Conservation (phyloP, 2,888 invertebrate species). For the Auanema freiburgensis region DNA sequence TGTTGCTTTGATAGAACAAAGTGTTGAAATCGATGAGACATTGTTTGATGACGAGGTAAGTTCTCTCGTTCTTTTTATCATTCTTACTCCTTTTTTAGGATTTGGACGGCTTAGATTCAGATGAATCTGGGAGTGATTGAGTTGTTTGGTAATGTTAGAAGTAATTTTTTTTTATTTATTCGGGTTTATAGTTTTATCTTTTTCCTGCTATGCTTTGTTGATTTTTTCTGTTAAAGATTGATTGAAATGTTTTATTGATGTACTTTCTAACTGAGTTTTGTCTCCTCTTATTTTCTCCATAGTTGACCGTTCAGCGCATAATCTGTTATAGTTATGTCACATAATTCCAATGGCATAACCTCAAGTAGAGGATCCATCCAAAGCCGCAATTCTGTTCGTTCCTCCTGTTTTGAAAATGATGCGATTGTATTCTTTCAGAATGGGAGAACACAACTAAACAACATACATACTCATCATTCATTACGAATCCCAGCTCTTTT, state of each 20-base stretch:
- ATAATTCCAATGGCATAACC: constrained; percentile 19
- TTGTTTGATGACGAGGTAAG: constrained; percentile 72
- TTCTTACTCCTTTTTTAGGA: constrained; percentile 26
- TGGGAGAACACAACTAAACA: neutral
- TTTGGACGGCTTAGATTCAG: constrained; percentile 46
- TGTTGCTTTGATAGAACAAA: constrained; percentile 70
- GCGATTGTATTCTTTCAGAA: neutral
- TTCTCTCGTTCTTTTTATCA: neutral
- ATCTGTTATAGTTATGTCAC: constrained; percentile 13
- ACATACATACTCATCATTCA: too few species aligned
- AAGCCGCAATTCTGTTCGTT: constrained; percentile 16
- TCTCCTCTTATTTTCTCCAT: neutral
- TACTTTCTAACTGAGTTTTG: neutral
- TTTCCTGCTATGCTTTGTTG: neutral
- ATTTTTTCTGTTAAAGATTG: constrained; percentile 1
- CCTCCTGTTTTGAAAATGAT: neutral
- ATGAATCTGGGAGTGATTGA: constrained; percentile 31
- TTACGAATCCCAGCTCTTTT: too few species aligned
- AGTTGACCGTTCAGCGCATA: neutral
- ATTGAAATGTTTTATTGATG: neutral
- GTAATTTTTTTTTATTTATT: constrained; percentile 6
- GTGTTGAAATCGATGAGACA: constrained; percentile 87
- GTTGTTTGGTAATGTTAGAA: constrained; percentile 4
- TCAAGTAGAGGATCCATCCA: constrained; percentile 21
- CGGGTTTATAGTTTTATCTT: constrained; percentile 13